phyloP scores from a whole-genome alignment of 2,113 vertebrate genomes.

The Vanacampus margaritifer region DNA sequence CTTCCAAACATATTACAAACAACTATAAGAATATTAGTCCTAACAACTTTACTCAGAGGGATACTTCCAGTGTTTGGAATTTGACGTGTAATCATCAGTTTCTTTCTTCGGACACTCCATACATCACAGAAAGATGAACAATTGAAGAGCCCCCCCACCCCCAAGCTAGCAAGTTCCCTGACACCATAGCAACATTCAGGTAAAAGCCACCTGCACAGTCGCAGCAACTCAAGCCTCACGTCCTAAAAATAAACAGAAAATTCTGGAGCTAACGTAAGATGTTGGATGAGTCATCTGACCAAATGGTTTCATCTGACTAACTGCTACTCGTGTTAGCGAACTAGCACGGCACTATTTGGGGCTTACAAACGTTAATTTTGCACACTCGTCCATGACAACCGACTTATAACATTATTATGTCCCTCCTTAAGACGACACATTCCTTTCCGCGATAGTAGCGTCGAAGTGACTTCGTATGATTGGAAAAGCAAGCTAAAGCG shows the following conservation, averaged over 20 bases:
- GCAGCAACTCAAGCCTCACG: not conserved
- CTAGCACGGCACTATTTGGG: not conserved
- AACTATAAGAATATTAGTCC: too few species aligned
- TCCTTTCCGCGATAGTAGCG: not conserved
- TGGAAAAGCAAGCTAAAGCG: not conserved
- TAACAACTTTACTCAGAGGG: not conserved
- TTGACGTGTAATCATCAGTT: conserved; percentile 6
- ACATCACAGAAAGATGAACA: conserved; percentile 41
- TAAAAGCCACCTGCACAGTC: conserved; percentile 4
- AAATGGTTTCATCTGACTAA: conserved; percentile 40
- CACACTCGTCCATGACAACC: not conserved
- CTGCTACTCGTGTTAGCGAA: conserved; percentile 40
- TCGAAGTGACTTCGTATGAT: not conserved
- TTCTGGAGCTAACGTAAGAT: conserved; percentile 40
- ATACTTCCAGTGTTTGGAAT: not conserved
- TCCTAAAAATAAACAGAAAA: conserved; percentile 18
- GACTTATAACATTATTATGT: too few species aligned
- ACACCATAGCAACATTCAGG: conserved; percentile 10
- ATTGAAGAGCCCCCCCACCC: conserved; percentile 47
- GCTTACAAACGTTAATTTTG: not conserved
- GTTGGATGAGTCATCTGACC: conserved; percentile 60
- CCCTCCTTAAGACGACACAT: not conserved
- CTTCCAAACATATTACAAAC: not conserved
- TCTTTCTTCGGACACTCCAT: conserved; percentile 49
- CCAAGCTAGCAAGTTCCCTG: conserved; percentile 47